Evolutionary conservation across 2,797 vertebrate species (phyloP).

Genomic region (Cyclopterus lumpus): DNA sequence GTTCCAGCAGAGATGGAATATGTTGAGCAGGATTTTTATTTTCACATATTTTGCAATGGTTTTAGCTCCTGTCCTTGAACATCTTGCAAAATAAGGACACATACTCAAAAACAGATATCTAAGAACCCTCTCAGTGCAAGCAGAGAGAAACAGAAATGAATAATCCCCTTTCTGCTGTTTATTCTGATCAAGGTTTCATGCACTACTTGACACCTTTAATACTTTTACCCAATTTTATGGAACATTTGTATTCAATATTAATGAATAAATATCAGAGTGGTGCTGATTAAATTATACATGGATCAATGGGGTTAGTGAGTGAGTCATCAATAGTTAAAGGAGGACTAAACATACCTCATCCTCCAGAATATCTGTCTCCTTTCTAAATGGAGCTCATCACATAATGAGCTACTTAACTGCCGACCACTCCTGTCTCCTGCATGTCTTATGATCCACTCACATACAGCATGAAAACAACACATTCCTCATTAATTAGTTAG

Average conservation of each 20-base stretch:
- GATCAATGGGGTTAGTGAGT: slow-evolving; percentile 77
- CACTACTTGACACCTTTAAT: slow-evolving; percentile 54
- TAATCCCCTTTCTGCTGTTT: slow-evolving; percentile 25
- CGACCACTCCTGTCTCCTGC: slow-evolving; percentile 62
- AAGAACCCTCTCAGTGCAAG: neutral
- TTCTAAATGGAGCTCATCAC: slow-evolving; percentile 62
- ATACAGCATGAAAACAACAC: slow-evolving; percentile 54
- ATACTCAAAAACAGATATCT: slow-evolving; percentile 14
- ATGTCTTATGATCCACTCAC: slow-evolving; percentile 63
- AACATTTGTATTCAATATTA: slow-evolving; percentile 72
- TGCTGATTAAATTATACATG: slow-evolving; percentile 80
- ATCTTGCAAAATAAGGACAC: slow-evolving; percentile 28
- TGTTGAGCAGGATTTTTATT: slow-evolving; percentile 27
- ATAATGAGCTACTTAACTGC: slow-evolving; percentile 69
- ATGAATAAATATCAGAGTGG: slow-evolving; percentile 68
- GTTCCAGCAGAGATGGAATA: slow-evolving; percentile 40
- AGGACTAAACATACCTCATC: slow-evolving; percentile 70
- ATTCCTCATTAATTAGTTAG: slow-evolving; percentile 64
- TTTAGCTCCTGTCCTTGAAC: slow-evolving; percentile 24
- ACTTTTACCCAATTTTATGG: slow-evolving; percentile 46
- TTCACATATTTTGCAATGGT: slow-evolving; percentile 24
- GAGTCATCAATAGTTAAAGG: slow-evolving; percentile 79
- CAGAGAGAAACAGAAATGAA: slow-evolving; percentile 15
- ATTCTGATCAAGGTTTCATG: slow-evolving; percentile 32
- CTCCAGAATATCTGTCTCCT: slow-evolving; percentile 57